Percentiles rank a stretch among this genome's conserved stretches.
phyloP scores from a whole-genome alignment of 2,797 vertebrate species.

The Sparidentex hasta region DNA sequence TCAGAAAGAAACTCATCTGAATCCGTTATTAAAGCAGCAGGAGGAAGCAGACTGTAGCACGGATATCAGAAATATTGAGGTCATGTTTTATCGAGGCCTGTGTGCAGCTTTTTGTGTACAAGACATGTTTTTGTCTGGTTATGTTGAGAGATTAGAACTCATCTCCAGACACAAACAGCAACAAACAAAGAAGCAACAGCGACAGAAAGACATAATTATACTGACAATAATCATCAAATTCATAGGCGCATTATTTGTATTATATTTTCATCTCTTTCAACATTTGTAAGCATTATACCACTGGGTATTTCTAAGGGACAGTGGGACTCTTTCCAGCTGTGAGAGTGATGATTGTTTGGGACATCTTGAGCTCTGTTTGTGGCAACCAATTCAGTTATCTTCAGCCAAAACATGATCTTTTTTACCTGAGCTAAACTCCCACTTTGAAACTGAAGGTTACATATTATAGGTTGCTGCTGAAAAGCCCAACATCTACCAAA shows the following conservation, averaged over 20 bases:
- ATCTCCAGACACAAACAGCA: neutral
- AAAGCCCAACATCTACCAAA: neutral
- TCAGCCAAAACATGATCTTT: no score
- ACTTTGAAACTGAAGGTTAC: no score
- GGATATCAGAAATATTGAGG: conserved; percentile 3
- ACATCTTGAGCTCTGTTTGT: no score
- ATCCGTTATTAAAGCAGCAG: conserved; percentile 6
- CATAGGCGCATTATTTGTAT: neutral
- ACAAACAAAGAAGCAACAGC: neutral
- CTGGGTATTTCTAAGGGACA: no score
- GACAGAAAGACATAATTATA: neutral
- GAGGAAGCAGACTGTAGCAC: neutral
- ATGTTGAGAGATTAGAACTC: neutral
- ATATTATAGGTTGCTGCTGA: neutral
- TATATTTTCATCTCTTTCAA: neutral
- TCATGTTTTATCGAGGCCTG: neutral
- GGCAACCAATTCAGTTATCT: no score
- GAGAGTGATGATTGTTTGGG: no score
- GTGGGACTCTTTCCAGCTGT: no score
- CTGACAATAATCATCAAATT: neutral
- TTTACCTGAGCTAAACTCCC: no score
- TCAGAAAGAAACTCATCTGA: conserved; percentile 5
- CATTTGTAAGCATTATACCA: no score
- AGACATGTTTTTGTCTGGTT: conserved; percentile 1
- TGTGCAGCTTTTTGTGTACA: neutral